Percentiles rank a stretch among this genome's conserved stretches.
phyloP scores from a whole-genome alignment of 35 echinoderm and acorn worm species.

The Heliocidaris tuberculata region DNA sequence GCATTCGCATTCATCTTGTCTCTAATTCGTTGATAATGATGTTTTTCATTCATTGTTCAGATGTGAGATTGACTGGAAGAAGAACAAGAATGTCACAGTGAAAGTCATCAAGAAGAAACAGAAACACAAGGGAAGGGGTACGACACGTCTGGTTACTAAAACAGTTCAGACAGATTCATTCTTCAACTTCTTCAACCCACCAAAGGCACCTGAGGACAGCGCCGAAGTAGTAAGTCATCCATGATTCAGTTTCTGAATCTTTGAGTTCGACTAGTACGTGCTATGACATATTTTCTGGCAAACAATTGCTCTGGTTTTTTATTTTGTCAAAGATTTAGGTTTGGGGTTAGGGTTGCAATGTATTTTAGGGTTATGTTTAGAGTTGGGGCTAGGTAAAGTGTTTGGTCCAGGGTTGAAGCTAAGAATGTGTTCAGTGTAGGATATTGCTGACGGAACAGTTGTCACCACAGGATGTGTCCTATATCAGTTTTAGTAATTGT shows the following conservation, averaged over 20 bases:
- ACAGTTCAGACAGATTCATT: conserved; percentile 93
- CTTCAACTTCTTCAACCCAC: conserved; percentile 97
- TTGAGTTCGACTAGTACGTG: no score
- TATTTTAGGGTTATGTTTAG: no score
- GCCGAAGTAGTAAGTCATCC: conserved; percentile 71
- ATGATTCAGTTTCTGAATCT: background rate
- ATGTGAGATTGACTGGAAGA: conserved; percentile 99
- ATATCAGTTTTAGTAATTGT: no score
- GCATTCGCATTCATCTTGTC: no score
- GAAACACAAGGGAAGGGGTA: conserved; percentile 91
- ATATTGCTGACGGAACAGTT: no score
- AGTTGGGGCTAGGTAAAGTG: no score
- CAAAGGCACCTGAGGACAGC: conserved; percentile 82
- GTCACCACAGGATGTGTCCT: no score
- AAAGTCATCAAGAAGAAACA: conserved; percentile 97
- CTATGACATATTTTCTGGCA: no score
- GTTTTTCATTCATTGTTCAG: conserved; percentile 41
- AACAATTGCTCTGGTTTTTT: no score
- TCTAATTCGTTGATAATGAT: background rate
- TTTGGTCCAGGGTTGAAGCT: no score
- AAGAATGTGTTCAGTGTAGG: no score
- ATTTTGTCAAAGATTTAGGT: background rate
- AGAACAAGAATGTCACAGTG: conserved; percentile 92
- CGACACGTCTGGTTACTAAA: conserved; percentile 88
- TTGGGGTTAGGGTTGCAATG: background rate